phyloP scores from a whole-genome alignment of 2,113 vertebrate genomes.

The Otis tarda region DNA sequence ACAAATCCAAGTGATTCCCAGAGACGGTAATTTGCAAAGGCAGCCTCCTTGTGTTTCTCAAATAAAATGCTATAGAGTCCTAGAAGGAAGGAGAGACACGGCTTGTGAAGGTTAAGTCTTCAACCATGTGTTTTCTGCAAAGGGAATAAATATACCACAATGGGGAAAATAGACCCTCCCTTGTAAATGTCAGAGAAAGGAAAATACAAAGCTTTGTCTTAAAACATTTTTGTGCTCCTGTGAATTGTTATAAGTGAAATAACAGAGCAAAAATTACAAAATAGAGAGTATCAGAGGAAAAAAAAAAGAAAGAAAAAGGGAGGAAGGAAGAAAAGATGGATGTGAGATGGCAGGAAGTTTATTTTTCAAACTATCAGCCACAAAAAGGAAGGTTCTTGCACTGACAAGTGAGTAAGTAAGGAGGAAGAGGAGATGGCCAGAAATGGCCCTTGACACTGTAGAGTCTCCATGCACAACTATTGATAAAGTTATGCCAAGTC shows the following conservation, averaged over 20 bases:
- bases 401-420: background rate
- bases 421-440: background rate
- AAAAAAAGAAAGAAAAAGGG: background rate
- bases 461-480: background rate
- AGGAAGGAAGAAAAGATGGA: background rate
- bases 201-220: background rate
- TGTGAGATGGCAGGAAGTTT: background rate
- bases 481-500: background rate
- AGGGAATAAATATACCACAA: background rate
- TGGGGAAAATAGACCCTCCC: background rate
- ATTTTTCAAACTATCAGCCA: background rate
- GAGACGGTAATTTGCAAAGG: slow-evolving; percentile 93
- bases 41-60: slow-evolving; percentile 85
- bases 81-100: slow-evolving; percentile 46
- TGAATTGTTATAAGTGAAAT: background rate
- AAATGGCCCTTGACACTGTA: background rate
- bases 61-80: slow-evolving; percentile 90
- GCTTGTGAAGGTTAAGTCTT: background rate
- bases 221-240: background rate
- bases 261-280: background rate
- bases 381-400: background rate
- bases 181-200: background rate
- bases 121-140: background rate
- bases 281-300: background rate
- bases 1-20: slow-evolving; percentile 93